phyloP scores from a whole-genome alignment of 2,888 invertebrate genomes.

The Hirudinaria manillensis region DNA sequence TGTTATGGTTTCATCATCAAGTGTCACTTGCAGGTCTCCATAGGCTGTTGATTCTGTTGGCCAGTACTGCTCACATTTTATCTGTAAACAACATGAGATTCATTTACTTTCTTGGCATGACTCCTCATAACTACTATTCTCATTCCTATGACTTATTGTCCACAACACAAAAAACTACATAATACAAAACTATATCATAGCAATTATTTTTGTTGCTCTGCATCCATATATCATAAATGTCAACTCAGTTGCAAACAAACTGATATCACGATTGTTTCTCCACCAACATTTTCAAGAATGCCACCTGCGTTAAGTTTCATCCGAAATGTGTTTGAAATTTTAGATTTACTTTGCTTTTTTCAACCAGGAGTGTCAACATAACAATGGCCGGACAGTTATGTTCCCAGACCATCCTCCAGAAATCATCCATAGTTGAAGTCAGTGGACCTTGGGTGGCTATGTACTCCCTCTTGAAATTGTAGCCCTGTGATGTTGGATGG shows the following conservation, averaged over 20 bases:
- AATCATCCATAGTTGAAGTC: conserved; percentile 92
- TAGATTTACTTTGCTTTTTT: conserved; percentile 50
- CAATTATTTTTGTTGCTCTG: too few relatives aligned
- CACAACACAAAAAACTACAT: not conserved
- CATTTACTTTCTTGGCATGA: too few relatives aligned
- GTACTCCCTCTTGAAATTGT: conserved; percentile 27
- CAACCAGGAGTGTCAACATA: conserved; percentile 91
- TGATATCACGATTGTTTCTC: not conserved
- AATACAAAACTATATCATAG: not conserved
- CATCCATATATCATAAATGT: too few relatives aligned
- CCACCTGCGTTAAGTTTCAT: not conserved
- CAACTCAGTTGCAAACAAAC: too few relatives aligned
- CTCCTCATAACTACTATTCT: not conserved
- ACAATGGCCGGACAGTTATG: conserved; percentile 91
- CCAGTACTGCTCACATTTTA: conserved; percentile 77
- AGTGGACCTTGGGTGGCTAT: conserved; percentile 74
- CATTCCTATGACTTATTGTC: not conserved
- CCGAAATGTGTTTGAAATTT: not conserved
- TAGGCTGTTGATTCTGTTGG: conserved; percentile 93
- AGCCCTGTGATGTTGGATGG: conserved; percentile 17
- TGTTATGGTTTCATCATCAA: conserved; percentile 74
- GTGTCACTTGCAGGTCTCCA: conserved; percentile 70
- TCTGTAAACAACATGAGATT: conserved; percentile 26
- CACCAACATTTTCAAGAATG: not conserved
- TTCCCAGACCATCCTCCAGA: conserved; percentile 99